Evolutionary conservation across 2,797 vertebrate species (phyloP), one percentile per base, ranked within the genome.

Genomic region (Gallinago solitaria): DNA sequence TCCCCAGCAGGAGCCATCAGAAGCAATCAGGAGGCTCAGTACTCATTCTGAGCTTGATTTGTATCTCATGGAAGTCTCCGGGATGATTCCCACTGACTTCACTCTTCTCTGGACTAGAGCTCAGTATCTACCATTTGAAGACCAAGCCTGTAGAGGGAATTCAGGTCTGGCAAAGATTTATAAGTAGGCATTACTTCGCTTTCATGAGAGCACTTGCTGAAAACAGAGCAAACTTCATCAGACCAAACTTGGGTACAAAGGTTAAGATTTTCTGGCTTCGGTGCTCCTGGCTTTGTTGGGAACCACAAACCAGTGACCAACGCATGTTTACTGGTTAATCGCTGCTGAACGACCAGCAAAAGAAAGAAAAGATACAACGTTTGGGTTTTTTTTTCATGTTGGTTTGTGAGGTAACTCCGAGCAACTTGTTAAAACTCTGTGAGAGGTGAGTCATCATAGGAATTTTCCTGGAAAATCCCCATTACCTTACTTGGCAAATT

Each of bases 231-330:
- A 83, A 80, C 41, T 47, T 76, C 6, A 23, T 32, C 3, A 0
- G 45, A 57, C 33, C 61, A 75, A 61, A 27, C 56, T 64, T 41
- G 13, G 56, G 83, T 87, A 83, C 75, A 74, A 95, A 93, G 90
- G 56, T 83, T 75, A 89, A 57, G 35, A 63, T 76, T 87, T 89
- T 82, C 88, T 90, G 69, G 73, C 61, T 87, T 90, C 61, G n/a
- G 37, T 51, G n/a, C 37, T 94, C 73, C 57, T 30, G 47, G 32
- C 59, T 73, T 78, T 50, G 68, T 63, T 25, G 76, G 87, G 43
- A 92, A 85, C 18, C 13, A 41, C 37, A 51, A 83, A 84, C 11
- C 16, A 18, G 41, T 57, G 41, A 78, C n/a, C 3, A 2, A 18
- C 41, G 39, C 50, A 8, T 11, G 28, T 77, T 93, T 82, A 71